Conservation (phyloP, 2,113 vertebrate species). For the Podiceps cristatus region DNA sequence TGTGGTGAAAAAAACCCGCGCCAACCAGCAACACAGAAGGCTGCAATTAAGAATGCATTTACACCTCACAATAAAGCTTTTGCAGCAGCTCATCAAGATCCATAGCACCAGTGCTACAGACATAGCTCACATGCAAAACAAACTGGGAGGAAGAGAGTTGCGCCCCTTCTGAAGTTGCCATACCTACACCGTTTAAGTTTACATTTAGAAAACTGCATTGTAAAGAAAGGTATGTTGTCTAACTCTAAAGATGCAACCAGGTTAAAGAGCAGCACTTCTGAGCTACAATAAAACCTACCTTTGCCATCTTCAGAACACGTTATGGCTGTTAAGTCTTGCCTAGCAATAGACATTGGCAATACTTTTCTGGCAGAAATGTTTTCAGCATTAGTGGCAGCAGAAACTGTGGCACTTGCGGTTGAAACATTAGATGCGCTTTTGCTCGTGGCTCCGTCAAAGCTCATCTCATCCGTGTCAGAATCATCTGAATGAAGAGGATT, state of each 20-base stretch:
- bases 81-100: not conserved
- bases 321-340: slow-evolving; percentile 75
- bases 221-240: not conserved
- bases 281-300: slow-evolving; percentile 81
- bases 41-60: not conserved
- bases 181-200: not conserved
- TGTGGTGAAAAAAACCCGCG: not conserved
- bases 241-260: not conserved
- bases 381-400: slow-evolving; percentile 77
- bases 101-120: not conserved
- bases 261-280: not conserved
- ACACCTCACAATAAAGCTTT: not conserved
- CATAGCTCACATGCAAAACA: not conserved
- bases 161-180: not conserved
- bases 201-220: not conserved
- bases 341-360: slow-evolving; percentile 89
- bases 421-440: slow-evolving; percentile 79
- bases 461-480: slow-evolving; percentile 85
- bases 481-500: slow-evolving; percentile 95
- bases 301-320: slow-evolving; percentile 72
- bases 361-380: slow-evolving; percentile 85
- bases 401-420: slow-evolving; percentile 86
- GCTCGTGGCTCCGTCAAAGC: slow-evolving; percentile 68
- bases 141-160: not conserved
- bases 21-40: not conserved